These are phyloP conservation scores for Sinocyclocheilus anshuiensis DNA, from an alignment of 2,113 vertebrate genomes.

Conservation along the genomic window DNA sequence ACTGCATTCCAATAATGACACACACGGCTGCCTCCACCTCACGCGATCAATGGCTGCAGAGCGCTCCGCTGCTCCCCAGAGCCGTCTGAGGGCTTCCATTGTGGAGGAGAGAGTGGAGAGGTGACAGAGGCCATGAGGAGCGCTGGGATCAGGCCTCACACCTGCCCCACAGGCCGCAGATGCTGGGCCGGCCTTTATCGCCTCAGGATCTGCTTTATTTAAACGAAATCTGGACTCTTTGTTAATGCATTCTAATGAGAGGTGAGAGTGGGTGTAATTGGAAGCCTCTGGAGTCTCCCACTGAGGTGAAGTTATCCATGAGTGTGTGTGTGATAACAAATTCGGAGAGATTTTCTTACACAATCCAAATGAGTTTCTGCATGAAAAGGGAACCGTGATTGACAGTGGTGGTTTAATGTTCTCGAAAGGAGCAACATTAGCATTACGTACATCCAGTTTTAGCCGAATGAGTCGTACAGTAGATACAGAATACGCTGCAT, in stretches of 20 bases:
- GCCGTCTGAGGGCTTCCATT: conserved; percentile 7
- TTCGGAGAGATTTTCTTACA: not conserved
- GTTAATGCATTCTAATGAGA: conserved; percentile 34
- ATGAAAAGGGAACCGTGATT: not conserved
- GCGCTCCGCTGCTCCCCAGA: conserved; percentile 29
- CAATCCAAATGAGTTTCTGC: not conserved
- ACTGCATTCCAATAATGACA: conserved; percentile 39
- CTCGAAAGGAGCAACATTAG: not conserved
- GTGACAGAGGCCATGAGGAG: conserved; percentile 14
- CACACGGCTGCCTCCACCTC: conserved; percentile 37
- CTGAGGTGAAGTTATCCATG: not conserved
- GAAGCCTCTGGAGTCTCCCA: conserved; percentile 15
- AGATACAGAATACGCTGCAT: not conserved
- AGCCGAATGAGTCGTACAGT: not conserved
- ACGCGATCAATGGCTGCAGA: conserved; percentile 32
- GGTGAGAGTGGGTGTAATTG: not conserved
- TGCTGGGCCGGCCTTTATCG: not conserved
- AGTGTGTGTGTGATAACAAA: not conserved
- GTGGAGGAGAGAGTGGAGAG: conserved; percentile 27
- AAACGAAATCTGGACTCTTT: conserved; percentile 7
- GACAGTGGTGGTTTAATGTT: not conserved
- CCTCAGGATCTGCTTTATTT: conserved; percentile 5
- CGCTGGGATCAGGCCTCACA: conserved; percentile 6
- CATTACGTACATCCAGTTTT: not conserved
- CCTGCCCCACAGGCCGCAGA: not conserved